Evolutionary conservation across 2,113 vertebrate species (phyloP).

Genomic region (Otocyon megalotis): DNA sequence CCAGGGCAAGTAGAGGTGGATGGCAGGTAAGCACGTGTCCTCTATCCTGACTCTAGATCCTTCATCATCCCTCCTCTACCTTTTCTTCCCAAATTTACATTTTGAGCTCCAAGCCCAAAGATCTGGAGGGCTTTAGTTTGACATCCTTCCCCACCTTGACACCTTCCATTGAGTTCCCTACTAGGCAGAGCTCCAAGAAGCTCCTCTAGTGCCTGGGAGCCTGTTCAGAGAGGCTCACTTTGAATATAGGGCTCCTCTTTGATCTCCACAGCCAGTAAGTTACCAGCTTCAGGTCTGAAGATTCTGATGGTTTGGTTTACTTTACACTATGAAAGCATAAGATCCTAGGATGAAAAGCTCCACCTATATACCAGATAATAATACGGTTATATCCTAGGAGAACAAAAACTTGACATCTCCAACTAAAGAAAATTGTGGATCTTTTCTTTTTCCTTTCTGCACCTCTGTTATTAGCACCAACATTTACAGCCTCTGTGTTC

Average conservation of each 20-base stretch:
- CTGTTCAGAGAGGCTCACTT: background rate
- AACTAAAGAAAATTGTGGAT: background rate
- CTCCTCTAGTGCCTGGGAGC: background rate
- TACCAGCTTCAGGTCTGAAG: background rate
- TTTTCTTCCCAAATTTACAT: slow-evolving; percentile 17
- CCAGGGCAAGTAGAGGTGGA: background rate
- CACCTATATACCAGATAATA: background rate
- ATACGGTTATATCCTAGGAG: background rate
- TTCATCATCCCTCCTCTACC: background rate
- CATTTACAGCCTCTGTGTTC: background rate
- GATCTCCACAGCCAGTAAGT: slow-evolving; percentile 8
- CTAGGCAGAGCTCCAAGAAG: background rate
- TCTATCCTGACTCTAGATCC: background rate
- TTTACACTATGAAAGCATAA: background rate
- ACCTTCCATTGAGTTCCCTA: background rate
- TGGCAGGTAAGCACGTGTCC: background rate
- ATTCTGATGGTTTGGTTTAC: slow-evolving; percentile 37
- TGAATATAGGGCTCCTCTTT: background rate
- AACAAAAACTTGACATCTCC: background rate
- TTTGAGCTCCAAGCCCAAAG: background rate
- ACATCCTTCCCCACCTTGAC: background rate
- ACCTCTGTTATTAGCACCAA: background rate
- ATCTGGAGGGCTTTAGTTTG: background rate
- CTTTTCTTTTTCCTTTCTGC: background rate
- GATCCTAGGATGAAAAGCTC: slow-evolving; percentile 39